phyloP scores from a whole-genome alignment of 1,140 invertebrate species.

The Lamellibrachia luymesi region DNA sequence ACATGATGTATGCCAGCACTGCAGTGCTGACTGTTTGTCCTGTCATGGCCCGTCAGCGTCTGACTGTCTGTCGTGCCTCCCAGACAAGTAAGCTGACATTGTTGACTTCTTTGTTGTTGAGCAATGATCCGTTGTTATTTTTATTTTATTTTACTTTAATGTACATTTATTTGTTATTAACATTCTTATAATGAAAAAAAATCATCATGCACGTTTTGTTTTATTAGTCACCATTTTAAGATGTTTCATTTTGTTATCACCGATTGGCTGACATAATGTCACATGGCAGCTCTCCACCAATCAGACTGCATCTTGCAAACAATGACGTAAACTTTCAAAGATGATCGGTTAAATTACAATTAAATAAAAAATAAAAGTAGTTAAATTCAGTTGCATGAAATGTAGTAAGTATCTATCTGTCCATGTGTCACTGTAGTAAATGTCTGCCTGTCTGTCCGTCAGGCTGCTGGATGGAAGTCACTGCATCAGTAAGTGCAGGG shows the following conservation, averaged over 20 bases:
- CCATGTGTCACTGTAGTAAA: no score
- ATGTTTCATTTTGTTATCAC: neutral
- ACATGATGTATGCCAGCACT: neutral
- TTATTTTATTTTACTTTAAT: neutral
- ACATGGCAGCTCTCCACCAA: neutral
- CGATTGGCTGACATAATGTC: neutral
- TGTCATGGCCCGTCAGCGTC: conserved; percentile 6
- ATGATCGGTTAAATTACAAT: no score
- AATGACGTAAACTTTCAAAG: no score
- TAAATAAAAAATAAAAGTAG: no score
- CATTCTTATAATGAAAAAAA: no score
- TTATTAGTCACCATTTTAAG: no score
- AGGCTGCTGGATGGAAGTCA: neutral
- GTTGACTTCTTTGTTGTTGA: neutral
- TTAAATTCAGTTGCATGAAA: no score
- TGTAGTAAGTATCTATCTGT: no score
- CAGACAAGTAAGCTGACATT: neutral
- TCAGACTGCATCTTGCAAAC: neutral
- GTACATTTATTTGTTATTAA: neutral
- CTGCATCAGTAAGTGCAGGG: neutral
- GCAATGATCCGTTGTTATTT: neutral
- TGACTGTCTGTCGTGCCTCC: conserved; percentile 13
- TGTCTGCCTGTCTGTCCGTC: neutral
- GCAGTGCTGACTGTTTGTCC: conserved; percentile 13
- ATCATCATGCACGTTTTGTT: no score